Conservation (phyloP, 2,797 vertebrate species). For the Neoniphon sammara region DNA sequence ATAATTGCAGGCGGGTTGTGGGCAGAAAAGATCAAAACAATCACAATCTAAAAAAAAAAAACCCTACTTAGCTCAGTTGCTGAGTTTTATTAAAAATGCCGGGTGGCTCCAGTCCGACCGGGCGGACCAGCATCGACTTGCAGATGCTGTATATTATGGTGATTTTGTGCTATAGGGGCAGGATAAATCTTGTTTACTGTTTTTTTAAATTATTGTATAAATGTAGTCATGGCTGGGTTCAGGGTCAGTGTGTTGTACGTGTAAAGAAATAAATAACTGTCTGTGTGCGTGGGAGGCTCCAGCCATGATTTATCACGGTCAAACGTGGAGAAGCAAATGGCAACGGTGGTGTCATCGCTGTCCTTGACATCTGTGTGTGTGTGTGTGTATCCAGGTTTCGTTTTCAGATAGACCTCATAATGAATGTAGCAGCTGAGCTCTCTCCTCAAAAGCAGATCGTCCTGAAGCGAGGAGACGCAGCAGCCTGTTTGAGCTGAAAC, state of each 20-base stretch:
- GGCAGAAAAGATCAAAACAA: too few species aligned
- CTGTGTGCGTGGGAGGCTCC: constrained; percentile 10
- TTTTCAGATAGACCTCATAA: too few species aligned
- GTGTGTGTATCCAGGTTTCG: not conserved
- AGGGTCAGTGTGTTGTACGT: constrained; percentile 32
- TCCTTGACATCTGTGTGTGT: constrained; percentile 37
- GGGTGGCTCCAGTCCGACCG: too few species aligned
- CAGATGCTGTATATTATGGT: not conserved
- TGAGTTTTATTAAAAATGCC: too few species aligned
- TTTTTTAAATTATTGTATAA: constrained; percentile 12
- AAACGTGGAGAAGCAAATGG: not conserved
- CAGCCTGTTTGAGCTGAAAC: not conserved
- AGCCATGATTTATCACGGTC: constrained; percentile 15
- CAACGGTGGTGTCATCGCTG: constrained; percentile 17
- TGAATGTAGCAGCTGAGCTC: too few species aligned
- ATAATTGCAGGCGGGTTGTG: too few species aligned
- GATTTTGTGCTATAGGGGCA: constrained; percentile 19
- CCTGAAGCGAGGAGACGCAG: constrained; percentile 17
- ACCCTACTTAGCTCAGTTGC: too few species aligned
- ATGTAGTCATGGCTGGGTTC: constrained; percentile 27
- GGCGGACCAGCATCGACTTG: too few species aligned
- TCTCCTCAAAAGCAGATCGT: not conserved
- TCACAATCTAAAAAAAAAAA: too few species aligned
- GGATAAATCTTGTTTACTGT: constrained; percentile 13
- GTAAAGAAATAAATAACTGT: constrained; percentile 1